Percentiles rank a stretch among this genome's conserved stretches.
These are phyloP conservation scores for Rhamnusium bicolor DNA, from an alignment of 2,888 invertebrate genomes.

Conservation along the genomic window DNA sequence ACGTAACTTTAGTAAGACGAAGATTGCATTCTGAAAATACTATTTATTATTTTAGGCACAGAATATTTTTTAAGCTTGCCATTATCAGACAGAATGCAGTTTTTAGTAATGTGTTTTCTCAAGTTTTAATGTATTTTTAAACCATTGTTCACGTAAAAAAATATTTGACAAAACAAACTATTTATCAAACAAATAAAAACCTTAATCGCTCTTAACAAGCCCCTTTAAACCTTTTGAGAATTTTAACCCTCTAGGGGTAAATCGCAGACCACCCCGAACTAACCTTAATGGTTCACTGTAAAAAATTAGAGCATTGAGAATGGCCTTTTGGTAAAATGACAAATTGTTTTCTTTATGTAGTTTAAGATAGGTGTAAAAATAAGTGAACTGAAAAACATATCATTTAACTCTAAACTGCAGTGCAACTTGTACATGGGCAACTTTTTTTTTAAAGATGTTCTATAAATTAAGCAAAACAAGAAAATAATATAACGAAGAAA, in stretches of 20 bases:
- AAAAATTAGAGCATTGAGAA: conserved; percentile 59
- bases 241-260: conserved; percentile 56
- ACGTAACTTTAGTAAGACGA: too few relatives aligned
- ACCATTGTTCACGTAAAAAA: conserved; percentile 45
- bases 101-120: conserved; percentile 19
- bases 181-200: conserved; percentile 58
- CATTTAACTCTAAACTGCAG: conserved; percentile 18
- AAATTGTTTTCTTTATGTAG: conserved; percentile 60
- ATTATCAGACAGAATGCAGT: not conserved
- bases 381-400: conserved; percentile 44
- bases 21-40: too few relatives aligned
- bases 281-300: conserved; percentile 49
- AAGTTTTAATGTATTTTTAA: conserved; percentile 38
- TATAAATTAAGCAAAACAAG: too few relatives aligned
- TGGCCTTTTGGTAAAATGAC: conserved; percentile 53
- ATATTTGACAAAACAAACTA: conserved; percentile 61
- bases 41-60: too few relatives aligned
- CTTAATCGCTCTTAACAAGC: conserved; percentile 59
- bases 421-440: not conserved
- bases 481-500: too few relatives aligned
- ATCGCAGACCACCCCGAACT: conserved; percentile 59
- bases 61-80: not conserved
- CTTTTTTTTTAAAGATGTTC: not conserved
- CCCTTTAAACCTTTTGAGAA: conserved; percentile 56
- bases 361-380: conserved; percentile 57